These are phyloP conservation scores for Digitonthophagus gazella DNA, from an alignment of 2,888 invertebrate genomes.

Conservation along the genomic window DNA sequence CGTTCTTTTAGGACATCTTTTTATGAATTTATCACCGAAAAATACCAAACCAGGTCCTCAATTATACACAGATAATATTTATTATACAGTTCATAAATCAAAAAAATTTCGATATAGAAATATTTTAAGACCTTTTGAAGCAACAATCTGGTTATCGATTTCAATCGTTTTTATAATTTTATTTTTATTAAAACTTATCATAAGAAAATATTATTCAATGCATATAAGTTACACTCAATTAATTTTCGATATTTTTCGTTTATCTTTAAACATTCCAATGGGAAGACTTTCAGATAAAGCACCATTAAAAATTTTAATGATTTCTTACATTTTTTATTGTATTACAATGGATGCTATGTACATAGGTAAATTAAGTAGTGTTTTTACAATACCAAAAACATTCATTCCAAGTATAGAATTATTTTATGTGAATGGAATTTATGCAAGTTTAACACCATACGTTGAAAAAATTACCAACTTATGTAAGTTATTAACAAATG, in stretches of 20 bases:
- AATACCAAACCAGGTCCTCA: constrained; percentile 33
- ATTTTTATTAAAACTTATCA: constrained; percentile 10
- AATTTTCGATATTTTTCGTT: constrained; percentile 24
- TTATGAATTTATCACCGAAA: constrained; percentile 31
- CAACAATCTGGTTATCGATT: constrained; percentile 27
- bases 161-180: constrained; percentile 2
- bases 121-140: constrained; percentile 28
- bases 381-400: constrained; percentile 28
- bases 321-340: constrained; percentile 30
- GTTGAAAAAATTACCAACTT: constrained; percentile 21
- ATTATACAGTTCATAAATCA: constrained; percentile 26
- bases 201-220: constrained; percentile 10
- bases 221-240: constrained; percentile 14
- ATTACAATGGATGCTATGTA: constrained; percentile 33
- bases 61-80: constrained; percentile 29
- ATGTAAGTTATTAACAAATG: constrained; percentile 16
- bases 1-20: constrained; percentile 34
- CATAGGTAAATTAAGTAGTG: constrained; percentile 34
- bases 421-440: constrained; percentile 22
- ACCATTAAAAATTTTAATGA: constrained; percentile 27
- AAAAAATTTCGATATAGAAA: constrained; percentile 29
- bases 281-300: constrained; percentile 14
- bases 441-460: constrained; percentile 20
- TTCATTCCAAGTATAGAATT: constrained; percentile 22
- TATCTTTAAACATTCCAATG: constrained; percentile 24